Base-by-base conservation (phyloP, 2,113 vertebrate genomes). In the Entomyzon cyanotis region DNA sequence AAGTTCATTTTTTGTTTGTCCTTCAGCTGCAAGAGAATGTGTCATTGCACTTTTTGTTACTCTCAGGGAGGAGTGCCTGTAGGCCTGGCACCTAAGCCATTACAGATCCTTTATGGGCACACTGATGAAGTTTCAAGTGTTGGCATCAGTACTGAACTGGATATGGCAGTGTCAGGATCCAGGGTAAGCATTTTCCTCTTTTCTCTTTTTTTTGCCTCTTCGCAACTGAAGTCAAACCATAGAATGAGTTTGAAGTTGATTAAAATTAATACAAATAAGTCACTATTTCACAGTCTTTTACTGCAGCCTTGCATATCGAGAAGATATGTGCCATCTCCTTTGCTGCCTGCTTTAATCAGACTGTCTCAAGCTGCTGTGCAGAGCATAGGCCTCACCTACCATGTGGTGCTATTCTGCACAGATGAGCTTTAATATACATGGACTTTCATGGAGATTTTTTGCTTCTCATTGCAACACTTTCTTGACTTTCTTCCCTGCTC, bases 91-190 rank as follows among this genome's bases (percentile, higher is more conserved):
- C 96, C 98, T 83, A 99, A 99, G 94, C 99, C 99, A 2, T 95
- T 99, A 50, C 99, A 99, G 97, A 99, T 99, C 93, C 97, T 99
- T 28, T 99, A 99, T 6, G 99, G 99, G 81, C 99, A 99, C 96
- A 99, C 98, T 1, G 98, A 99, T 11, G 99, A 99, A 95, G 98
- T 99, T 82, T 92, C 99, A 1, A 99, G 99, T 70, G 99, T 99
- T 63, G 98, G 97, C 74, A 99, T 99, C 97, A 99, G 99, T 97
- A 99, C 99, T 17, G 99, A 99, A 94, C 97, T 99, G 90, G 99
- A 99, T 94, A 99, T 99, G 99, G 99, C 99, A 11, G 98, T 99
- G 30, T 99, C 99, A 59, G 99, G 99, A 94, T 99, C 99, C 64
- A 97, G 98, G 98, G 99, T 99, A 98, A 97, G 97, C 69, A 19